Evolutionary conservation across 2,888 invertebrate species (phyloP).

Genomic region (Dexiosoma caninum): DNA sequence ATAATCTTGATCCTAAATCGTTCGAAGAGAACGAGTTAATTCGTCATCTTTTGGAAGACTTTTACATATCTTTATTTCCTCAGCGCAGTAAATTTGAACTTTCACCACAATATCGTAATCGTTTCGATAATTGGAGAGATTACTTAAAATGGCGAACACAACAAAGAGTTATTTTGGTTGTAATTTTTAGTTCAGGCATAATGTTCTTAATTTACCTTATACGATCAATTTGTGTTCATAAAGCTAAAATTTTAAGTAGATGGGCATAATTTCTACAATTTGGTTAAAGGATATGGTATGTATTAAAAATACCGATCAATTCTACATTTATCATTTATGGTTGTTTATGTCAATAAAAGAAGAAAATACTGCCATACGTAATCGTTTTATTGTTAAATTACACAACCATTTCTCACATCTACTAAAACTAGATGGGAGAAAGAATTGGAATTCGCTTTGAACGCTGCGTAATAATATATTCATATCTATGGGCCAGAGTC

Average conservation of each 20-base stretch:
- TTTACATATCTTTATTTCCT: constrained; percentile 86
- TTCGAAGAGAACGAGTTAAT: constrained; percentile 83
- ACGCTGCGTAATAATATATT: no score
- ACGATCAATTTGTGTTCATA: constrained; percentile 68
- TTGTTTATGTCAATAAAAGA: no score
- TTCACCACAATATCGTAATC: constrained; percentile 83
- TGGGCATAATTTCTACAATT: constrained; percentile 71
- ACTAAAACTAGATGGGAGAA: no score
- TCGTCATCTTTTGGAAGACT: constrained; percentile 84
- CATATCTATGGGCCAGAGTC: no score
- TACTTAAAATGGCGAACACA: constrained; percentile 75
- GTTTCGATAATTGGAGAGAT: constrained; percentile 79
- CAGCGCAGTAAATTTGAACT: constrained; percentile 85
- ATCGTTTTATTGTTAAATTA: no score
- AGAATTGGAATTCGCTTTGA: no score
- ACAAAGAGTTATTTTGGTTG: constrained; percentile 71
- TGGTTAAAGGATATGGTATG: no score
- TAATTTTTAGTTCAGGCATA: constrained; percentile 74
- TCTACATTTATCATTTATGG: no score
- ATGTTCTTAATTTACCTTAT: constrained; percentile 71
- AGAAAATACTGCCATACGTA: no score
- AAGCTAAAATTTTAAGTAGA: constrained; percentile 74
- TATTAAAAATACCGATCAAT: no score
- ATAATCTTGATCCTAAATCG: constrained; percentile 84
- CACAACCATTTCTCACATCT: no score